phyloP scores from a whole-genome alignment of 2,888 invertebrate species.

The Eupithecia dodoneata region DNA sequence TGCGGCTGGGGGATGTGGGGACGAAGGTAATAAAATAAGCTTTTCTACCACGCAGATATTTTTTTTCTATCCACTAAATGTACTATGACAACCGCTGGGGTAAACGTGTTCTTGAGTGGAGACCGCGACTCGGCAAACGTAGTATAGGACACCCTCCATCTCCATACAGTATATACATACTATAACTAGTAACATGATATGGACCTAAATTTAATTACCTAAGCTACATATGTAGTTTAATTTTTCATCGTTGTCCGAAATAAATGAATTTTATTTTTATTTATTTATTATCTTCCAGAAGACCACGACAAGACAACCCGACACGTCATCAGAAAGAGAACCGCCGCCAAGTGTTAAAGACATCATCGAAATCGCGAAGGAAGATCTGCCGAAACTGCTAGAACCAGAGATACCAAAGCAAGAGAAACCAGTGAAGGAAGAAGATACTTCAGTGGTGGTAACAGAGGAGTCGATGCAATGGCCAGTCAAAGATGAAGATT shows the following conservation, averaged over 20 bases:
- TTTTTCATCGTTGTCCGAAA: too few relatives aligned
- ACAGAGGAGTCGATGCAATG: slow-evolving; percentile 75
- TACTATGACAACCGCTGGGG: too few relatives aligned
- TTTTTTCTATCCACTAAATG: too few relatives aligned
- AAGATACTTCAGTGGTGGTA: slow-evolving; percentile 60
- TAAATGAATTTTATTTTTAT: too few relatives aligned
- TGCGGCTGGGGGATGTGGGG: slow-evolving; percentile 76
- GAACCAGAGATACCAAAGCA: slow-evolving; percentile 66
- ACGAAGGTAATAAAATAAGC: slow-evolving; percentile 63
- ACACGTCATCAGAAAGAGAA: slow-evolving; percentile 73
- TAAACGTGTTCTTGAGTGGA: too few relatives aligned
- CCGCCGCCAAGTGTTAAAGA: slow-evolving; percentile 66
- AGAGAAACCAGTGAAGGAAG: slow-evolving; percentile 72
- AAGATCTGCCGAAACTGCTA: slow-evolving; percentile 61
- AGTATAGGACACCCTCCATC: too few relatives aligned
- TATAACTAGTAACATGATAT: too few relatives aligned
- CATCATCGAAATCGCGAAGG: slow-evolving; percentile 66
- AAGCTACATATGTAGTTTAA: too few relatives aligned
- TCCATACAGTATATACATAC: too few relatives aligned
- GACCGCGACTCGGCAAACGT: too few relatives aligned
- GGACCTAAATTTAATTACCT: too few relatives aligned
- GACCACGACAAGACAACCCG: slow-evolving; percentile 75
- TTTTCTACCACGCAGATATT: too few relatives aligned
- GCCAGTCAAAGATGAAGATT: slow-evolving; percentile 72
- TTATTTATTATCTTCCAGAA: slow-evolving; percentile 57